phyloP scores from a whole-genome alignment of 1,140 invertebrate genomes.

The Rhyzopertha dominica region DNA sequence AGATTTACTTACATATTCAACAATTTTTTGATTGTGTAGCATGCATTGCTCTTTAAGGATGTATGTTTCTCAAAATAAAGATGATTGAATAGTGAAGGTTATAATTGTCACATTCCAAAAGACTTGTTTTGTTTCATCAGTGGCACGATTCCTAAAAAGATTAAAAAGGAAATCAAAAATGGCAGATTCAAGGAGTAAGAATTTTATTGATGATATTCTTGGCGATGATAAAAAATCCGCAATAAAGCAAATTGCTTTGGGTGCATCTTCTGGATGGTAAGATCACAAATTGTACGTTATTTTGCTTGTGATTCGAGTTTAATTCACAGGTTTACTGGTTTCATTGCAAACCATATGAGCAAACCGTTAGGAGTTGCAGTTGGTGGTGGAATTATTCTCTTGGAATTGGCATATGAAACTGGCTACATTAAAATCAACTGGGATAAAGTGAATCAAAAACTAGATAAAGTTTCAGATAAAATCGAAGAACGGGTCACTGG shows the following conservation, averaged over 20 bases:
- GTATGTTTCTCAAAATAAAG: too few species aligned
- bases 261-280: slow-evolving; percentile 81
- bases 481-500: slow-evolving; percentile 69
- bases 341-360: slow-evolving; percentile 83
- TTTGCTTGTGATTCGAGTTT: slow-evolving; percentile 18
- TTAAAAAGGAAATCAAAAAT: too few species aligned
- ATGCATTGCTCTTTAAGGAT: too few species aligned
- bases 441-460: slow-evolving; percentile 74
- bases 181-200: too few species aligned
- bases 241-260: slow-evolving; percentile 79
- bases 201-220: too few species aligned
- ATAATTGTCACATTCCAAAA: too few species aligned
- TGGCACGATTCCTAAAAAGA: too few species aligned
- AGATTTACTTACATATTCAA: too few species aligned
- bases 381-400: slow-evolving; percentile 78
- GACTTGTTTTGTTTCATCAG: too few species aligned
- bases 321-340: slow-evolving; percentile 71
- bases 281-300: slow-evolving; percentile 7
- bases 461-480: slow-evolving; percentile 76
- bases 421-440: slow-evolving; percentile 88
- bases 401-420: slow-evolving; percentile 84
- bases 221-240: slow-evolving; percentile 77
- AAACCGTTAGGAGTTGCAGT: slow-evolving; percentile 81
- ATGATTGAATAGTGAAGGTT: too few species aligned
- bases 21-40: too few species aligned